A percentile compares a stretch with the other conserved stretches of the same genome.
phyloP scores from a whole-genome alignment of 1,140 invertebrate genomes.

The Cotesia glomerata region DNA sequence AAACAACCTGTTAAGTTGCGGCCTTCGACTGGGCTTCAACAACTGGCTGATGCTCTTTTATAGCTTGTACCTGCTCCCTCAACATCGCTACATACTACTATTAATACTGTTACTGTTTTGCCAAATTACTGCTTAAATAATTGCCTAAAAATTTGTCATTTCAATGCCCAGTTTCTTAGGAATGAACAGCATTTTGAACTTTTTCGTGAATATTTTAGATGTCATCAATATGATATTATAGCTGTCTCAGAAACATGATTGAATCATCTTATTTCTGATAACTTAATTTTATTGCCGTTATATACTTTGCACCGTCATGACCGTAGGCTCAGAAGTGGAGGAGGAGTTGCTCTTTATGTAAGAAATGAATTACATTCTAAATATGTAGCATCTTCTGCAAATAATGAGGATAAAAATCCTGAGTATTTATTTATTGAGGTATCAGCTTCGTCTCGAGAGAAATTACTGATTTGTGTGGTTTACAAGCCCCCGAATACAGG shows the following conservation, averaged over 20 bases:
- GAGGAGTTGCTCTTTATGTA: not conserved
- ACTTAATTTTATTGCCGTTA: not conserved
- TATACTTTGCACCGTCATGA: not conserved
- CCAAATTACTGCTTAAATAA: too few species aligned
- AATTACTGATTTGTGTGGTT: not conserved
- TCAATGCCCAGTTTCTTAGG: too few species aligned
- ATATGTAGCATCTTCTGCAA: not conserved
- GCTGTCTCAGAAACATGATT: not conserved
- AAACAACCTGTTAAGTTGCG: too few species aligned
- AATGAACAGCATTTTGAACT: too few species aligned
- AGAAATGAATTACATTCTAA: not conserved
- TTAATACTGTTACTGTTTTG: too few species aligned
- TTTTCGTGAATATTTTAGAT: not conserved
- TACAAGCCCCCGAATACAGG: not conserved
- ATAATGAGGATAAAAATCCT: not conserved
- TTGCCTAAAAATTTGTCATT: too few species aligned
- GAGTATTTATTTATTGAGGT: not conserved
- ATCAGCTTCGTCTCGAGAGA: not conserved
- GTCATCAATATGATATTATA: not conserved
- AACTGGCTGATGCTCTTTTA: too few species aligned
- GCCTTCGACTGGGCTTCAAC: too few species aligned
- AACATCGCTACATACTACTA: too few species aligned
- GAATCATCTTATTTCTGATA: not conserved
- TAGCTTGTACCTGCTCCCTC: too few species aligned
- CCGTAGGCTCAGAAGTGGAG: not conserved